Base-by-base conservation (phyloP, 2,113 vertebrate species). In the Todiramphus saurophagus region DNA sequence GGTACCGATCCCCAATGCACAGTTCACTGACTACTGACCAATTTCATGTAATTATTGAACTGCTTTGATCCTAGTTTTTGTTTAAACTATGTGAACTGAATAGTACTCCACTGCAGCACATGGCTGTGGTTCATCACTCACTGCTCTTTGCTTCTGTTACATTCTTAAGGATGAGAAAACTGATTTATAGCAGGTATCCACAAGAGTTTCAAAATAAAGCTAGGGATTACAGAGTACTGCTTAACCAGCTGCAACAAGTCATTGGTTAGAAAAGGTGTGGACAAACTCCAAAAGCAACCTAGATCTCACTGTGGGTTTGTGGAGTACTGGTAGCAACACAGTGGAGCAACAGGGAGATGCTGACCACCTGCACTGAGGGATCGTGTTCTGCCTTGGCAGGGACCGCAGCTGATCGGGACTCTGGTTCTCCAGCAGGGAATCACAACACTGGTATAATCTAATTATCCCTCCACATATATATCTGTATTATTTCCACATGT, bases 231-330 rank as follows among this genome's bases (percentile, higher is more conserved):
- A 79, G 53, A 77, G 68, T 10, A 60, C n/a, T 94, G 73, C 91
- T 94, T 87, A 96, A 70, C 23, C 66, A 93, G 85, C 78, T 93
- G 90, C 81, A 91, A 85, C 43, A 87, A 78, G 50, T 21, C 28
- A 59, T 60, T 79, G 66, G 66, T 87, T 82, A 68, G 58, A 90
- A 94, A 95, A 95, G 78, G 85, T 85, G 84, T 89, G 85, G 84
- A 87, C 43, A 87, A 91, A 94, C 79, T 93, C 88, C 88, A 94
- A 87, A 79, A 90, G n/a, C 75, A 90, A 73, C 66, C 78, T 58
- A 60, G 70, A 51, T 64, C 43, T 89, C 78, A 69, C 37, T 50
- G 20, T 16, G 53, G 88, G 28, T 75, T 78, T 84, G 73, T 35
- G 64, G 55, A 83, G 83, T 33, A 5, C 48, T 2, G 1, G 75